Conservation (phyloP, 1,140 invertebrate genomes). For the Diprion similis region DNA sequence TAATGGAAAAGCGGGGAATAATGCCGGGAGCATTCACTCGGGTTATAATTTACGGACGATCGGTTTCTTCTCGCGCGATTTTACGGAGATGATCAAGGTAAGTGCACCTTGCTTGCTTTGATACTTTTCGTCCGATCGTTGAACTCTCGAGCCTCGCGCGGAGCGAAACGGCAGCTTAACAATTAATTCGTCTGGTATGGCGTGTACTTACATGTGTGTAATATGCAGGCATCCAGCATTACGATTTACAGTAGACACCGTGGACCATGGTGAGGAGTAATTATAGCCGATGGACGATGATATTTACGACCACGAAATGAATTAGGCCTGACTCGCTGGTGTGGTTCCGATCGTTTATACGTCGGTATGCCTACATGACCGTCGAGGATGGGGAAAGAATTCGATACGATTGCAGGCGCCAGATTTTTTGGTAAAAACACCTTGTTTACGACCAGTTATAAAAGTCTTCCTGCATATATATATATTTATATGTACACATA, state of each 20-base stretch:
- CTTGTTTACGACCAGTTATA: constrained; percentile 2
- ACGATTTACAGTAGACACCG: neutral
- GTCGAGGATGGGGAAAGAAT: no score
- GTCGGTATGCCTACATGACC: no score
- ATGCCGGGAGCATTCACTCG: no score
- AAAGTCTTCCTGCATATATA: neutral
- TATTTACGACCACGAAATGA: neutral
- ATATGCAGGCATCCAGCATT: neutral
- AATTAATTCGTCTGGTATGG: no score
- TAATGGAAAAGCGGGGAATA: no score
- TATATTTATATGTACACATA: neutral
- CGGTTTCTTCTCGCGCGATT: no score
- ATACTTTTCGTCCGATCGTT: neutral
- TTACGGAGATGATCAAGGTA: no score
- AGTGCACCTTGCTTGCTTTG: no score
- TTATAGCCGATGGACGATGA: neutral
- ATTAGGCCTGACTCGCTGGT: constrained; percentile 1
- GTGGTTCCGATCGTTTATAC: neutral
- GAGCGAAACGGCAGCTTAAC: no score
- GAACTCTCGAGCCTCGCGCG: neutral
- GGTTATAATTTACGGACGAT: no score
- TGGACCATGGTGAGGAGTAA: neutral
- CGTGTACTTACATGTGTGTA: no score
- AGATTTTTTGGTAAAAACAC: neutral
- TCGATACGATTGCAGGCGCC: no score